These are phyloP conservation scores for Apamea epomidion DNA, from an alignment of 2,888 invertebrate species.

Conservation along the genomic window DNA sequence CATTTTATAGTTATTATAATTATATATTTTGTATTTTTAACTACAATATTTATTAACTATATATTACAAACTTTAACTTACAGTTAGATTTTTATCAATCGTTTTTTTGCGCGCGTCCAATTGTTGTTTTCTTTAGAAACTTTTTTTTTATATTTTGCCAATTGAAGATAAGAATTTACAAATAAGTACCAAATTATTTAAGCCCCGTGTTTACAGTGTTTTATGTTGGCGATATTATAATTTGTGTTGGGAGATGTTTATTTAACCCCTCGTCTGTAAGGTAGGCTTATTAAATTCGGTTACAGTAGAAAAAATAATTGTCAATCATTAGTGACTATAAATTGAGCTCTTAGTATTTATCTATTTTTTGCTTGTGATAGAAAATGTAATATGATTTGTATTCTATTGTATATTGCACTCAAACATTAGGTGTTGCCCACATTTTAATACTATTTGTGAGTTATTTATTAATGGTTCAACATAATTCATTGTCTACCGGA, in stretches of 20 bases:
- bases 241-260: background rate
- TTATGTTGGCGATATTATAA: background rate
- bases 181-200: slow-evolving; percentile 32
- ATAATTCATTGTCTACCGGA: slow-evolving; percentile 22
- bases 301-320: too few species aligned
- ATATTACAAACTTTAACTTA: slow-evolving; percentile 90
- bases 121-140: slow-evolving; percentile 74
- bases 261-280: too few species aligned
- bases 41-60: slow-evolving; percentile 90
- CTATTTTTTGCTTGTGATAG: background rate
- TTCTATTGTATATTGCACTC: slow-evolving; percentile 1
- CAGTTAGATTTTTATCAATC: slow-evolving; percentile 87
- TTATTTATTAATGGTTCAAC: background rate
- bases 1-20: slow-evolving; percentile 83
- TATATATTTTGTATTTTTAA: slow-evolving; percentile 90
- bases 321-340: too few species aligned
- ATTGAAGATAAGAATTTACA: slow-evolving; percentile 54
- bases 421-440: background rate
- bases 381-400: background rate
- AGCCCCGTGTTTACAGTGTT: slow-evolving; percentile 17
- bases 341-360: too few species aligned
- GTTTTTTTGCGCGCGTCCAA: slow-evolving; percentile 81
- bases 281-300: too few species aligned
- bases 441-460: background rate
- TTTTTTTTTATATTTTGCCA: slow-evolving; percentile 52